Base-by-base conservation (phyloP, 2,113 vertebrate species). In the Cyanoliseus patagonus region DNA sequence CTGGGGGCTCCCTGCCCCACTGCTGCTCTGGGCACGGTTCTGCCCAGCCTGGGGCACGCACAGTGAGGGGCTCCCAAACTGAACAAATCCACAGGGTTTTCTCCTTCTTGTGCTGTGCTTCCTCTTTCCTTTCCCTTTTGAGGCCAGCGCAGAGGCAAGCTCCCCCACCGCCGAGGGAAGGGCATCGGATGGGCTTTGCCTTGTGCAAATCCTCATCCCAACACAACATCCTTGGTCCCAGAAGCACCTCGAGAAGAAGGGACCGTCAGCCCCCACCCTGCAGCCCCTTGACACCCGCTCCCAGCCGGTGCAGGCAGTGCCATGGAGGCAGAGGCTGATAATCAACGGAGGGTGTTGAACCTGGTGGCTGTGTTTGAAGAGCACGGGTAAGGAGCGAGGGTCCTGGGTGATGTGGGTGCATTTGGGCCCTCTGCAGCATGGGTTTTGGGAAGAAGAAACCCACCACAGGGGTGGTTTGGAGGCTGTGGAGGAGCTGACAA, bases 331-430 rank as follows among this genome's bases (percentile, higher is more conserved):
- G 39, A n/a, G 1, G 47, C 6, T 1, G 35, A 63, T 6, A 9
- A n/a, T 11, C 57, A 42, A 17, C 76, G 1, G 42, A 78, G 57
- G 0, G 97, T 98, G 91, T 80, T 84, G 87, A 76, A 64, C 30
- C 88, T 98, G 83, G 90, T 95, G 81, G 92, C 96, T 55, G 79
- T 46, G 6, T 97, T 98, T 77, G 97, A 98, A 53, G 95, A 94
- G 23, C 78, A 47, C 53, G 83, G 98, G 98, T 98, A 98, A 68
- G 79, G 68, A 53, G 28, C 31, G n/a, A 49, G 27, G 23, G 2
- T 49, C 30, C 73, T 69, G 80, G 64, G 52, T 7, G 10, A 39
- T 66, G 22, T 5, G 33, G 22, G 44, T 57, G 8, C 4, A 0
- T 51, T 39, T 44, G 39, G 66, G n/a, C 64, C 92, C 31, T 62